Evolutionary conservation across 2,113 vertebrate genomes (phyloP), one percentile per base, ranked within the genome.

Genomic region (Pomatostomus ruficeps): DNA sequence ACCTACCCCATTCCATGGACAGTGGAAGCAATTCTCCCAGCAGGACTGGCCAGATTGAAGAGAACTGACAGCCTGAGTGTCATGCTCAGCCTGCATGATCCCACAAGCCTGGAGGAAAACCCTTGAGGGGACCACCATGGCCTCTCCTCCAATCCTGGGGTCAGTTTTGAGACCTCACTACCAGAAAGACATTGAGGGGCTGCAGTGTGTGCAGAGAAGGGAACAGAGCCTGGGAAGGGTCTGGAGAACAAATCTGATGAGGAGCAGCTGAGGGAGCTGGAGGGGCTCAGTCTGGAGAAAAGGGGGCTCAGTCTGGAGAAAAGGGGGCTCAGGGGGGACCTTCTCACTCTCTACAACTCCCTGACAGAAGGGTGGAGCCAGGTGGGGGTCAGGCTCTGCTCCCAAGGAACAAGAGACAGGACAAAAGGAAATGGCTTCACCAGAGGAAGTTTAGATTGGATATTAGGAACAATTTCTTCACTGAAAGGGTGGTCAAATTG

Each of bases 331-430:
- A 25, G 52, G 21, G 2, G 15, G 12, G 2, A 6, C 5, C 6
- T 42, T 68, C 5, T 62, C 14, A 12, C 25, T 70, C 14, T 75
- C 1, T 26, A 42, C 3, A 83, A 1, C 8, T 12, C 36, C n/a
- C 35, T 61, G 70, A 23, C 63, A 68, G 55, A 8, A 76, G 8
- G 3, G 2, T 1, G 5, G 1, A 68, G 55, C 26, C 40, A 42
- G 54, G 21, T 35, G 21, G 4, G 20, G 13, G 0, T 16, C 55
- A 25, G 42, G 26, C 31, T 68, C 70, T 62, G 42, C 54, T 62
- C 40, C 7, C 18, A 36, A 1, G 21, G 22, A 62, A 6, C 3
- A 35, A 31, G 29, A 3, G 62, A 26, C 0, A 36, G 55, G 18
- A 62, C 42, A 25, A 28, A 11, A 36, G 4, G 18, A 68, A 55